phyloP scores from a whole-genome alignment of 2,797 vertebrate species.

The Catharus ustulatus region DNA sequence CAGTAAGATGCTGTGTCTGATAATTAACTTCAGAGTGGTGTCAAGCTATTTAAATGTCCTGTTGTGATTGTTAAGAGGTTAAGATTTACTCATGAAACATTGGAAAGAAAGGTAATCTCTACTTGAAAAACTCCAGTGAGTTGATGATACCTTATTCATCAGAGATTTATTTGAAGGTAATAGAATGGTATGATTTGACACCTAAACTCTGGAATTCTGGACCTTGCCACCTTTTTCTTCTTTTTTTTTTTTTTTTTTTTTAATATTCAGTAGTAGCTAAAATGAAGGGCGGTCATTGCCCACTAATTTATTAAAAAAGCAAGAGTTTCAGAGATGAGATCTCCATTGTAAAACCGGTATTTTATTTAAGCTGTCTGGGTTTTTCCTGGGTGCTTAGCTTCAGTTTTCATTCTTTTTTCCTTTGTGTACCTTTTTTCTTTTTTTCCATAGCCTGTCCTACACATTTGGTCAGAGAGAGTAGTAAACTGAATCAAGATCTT shows the following conservation, averaged over 20 bases:
- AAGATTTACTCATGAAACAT: not conserved
- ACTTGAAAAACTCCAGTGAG: not conserved
- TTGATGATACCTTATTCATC: not conserved
- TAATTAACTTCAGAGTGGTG: not conserved
- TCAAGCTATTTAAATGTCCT: not conserved
- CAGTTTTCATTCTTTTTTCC: not conserved
- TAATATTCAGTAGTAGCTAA: not conserved
- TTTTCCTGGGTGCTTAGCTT: not conserved
- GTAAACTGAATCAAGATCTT: not conserved
- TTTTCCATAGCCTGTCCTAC: not conserved
- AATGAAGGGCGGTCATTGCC: not conserved
- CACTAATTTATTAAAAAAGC: not conserved
- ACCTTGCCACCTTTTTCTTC: not conserved
- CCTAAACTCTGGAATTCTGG: not conserved
- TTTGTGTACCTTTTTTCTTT: not conserved
- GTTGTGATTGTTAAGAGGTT: not conserved
- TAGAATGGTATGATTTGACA: not conserved
- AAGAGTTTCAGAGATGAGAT: not conserved
- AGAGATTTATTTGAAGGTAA: not conserved
- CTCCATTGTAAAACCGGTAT: not conserved
- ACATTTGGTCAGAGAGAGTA: not conserved
- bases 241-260: accelerated
- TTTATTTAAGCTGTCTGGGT: not conserved
- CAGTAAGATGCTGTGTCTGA: not conserved
- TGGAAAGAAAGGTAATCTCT: not conserved